A percentile compares a stretch with the other conserved stretches of the same genome.
Conservation (phyloP, 2,888 invertebrate genomes). For the Drosophila atripex region DNA sequence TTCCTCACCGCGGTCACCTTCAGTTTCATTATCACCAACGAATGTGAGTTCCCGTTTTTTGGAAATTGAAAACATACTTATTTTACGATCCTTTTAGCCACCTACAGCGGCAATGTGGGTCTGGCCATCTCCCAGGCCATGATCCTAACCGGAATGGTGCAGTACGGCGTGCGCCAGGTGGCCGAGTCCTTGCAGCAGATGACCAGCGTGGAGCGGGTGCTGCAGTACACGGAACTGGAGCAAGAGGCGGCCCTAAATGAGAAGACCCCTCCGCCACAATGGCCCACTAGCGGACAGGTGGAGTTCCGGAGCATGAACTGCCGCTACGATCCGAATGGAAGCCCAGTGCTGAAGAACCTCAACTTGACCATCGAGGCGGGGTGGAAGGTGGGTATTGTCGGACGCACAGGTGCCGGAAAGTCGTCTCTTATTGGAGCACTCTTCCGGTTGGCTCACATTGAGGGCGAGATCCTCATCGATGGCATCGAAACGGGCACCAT, state of each 20-base stretch:
- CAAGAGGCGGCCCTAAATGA: constrained; percentile 84
- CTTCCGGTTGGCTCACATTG: constrained; percentile 89
- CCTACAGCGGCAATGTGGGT: constrained; percentile 89
- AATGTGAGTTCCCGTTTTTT: constrained; percentile 84
- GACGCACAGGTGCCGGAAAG: constrained; percentile 93
- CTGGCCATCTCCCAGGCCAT: constrained; percentile 88
- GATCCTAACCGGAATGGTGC: constrained; percentile 89
- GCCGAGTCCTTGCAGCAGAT: constrained; percentile 89
- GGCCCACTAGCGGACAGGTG: constrained; percentile 88
- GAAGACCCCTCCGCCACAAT: constrained; percentile 85
- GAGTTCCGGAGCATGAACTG: constrained; percentile 86
- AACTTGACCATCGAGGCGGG: constrained; percentile 88
- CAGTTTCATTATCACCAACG: constrained; percentile 86
- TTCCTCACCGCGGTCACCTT: constrained; percentile 88
- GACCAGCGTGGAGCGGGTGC: constrained; percentile 89
- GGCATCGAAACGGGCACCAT: constrained; percentile 86
- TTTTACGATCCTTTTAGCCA: constrained; percentile 58
- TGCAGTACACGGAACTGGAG: constrained; percentile 89
- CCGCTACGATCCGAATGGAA: constrained; percentile 86
- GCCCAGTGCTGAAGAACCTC: constrained; percentile 90
- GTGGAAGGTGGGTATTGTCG: constrained; percentile 91
- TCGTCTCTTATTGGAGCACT: constrained; percentile 91
- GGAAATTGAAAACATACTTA: background rate
- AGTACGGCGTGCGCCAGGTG: constrained; percentile 88
- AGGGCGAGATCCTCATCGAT: constrained; percentile 90